phyloP scores from a whole-genome alignment of 2,888 invertebrate species.

The Eremobia ochroleuca region DNA sequence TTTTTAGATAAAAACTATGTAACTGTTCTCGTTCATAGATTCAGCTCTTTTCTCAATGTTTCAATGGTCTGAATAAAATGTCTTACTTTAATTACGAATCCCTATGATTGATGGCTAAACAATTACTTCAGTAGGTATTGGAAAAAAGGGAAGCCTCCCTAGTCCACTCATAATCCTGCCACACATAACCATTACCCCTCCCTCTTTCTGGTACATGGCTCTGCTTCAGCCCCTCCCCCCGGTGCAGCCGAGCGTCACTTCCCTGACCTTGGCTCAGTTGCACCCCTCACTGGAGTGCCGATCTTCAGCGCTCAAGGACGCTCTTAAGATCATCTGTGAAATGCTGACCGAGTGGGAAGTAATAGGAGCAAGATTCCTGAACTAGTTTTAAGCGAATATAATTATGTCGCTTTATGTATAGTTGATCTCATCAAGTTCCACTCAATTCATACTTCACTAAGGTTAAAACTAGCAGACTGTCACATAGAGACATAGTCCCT shows the following conservation, averaged over 20 bases:
- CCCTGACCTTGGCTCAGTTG: slow-evolving; percentile 61
- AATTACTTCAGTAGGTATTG: not conserved
- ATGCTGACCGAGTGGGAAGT: slow-evolving; percentile 35
- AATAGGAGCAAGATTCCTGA: slow-evolving; percentile 33
- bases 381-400: slow-evolving; percentile 6
- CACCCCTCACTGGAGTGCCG: slow-evolving; percentile 34
- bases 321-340: slow-evolving; percentile 40
- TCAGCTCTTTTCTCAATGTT: not conserved
- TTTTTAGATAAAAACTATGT: not conserved
- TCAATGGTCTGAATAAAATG: not conserved
- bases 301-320: slow-evolving; percentile 30
- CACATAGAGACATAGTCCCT: not conserved
- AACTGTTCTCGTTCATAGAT: not conserved
- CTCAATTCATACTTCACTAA: not conserved
- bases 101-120: not conserved
- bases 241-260: slow-evolving; percentile 44
- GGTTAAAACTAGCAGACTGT: not conserved
- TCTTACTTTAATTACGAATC: not conserved
- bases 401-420: not conserved
- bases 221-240: slow-evolving; percentile 2
- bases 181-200: slow-evolving; percentile 19
- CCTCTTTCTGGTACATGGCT: slow-evolving; percentile 27
- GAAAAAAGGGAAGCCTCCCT: not conserved
- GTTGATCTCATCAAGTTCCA: not conserved
- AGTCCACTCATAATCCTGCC: not conserved